Evolutionary conservation across 2,113 vertebrate genomes (phyloP), one percentile per base, ranked within the genome.

Genomic region (Pluvianellus socialis): DNA sequence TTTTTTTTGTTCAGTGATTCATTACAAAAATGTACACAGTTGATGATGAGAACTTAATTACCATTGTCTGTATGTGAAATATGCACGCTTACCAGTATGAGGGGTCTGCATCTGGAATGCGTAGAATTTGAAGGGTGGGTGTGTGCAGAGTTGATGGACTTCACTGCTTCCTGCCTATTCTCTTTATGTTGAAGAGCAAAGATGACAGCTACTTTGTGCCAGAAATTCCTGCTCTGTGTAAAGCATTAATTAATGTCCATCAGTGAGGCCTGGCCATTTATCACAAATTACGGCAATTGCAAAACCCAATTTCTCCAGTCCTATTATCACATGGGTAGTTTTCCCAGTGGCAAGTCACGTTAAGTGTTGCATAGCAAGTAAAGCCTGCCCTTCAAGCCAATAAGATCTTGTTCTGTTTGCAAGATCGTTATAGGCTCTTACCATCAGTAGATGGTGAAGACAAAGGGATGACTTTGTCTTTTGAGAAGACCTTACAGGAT

Each of bases 41-140:
- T 53, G 79, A 53, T 70, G 55, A 50, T 49, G 47, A 61, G 26
- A 67, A 55, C 42, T 65, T 53, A 73, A 13, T 49, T 7, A 16
- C 30, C 24, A 3, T 44, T 85, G 26, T 55, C 40, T 52, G 9
- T 35, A 23, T 22, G 14, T 45, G 59, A 93, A 45, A 85, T 61
- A 50, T 6, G 26, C n/a, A 17, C 19, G 22, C 10, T 50, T 44
- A n/a, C 4, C 0, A 0, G 5, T 22, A 44, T 40, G 24, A 75
- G 35, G 12, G 12, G 3, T 74, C 20, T 44, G 42, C 19, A 16
- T 70, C 32, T 70, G 81, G 42, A 79, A 50, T 32, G 20, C 16
- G 7, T 10, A 56, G 49, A 30, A 52, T n/a, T 42, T 76, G 56
- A 71, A 71, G 14, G 33, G 11, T 21, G 26, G 1, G 27, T 70